Percentiles rank a stretch among this genome's conserved stretches.
phyloP scores from a whole-genome alignment of 2,113 vertebrate species.

The Nettapus auritus region DNA sequence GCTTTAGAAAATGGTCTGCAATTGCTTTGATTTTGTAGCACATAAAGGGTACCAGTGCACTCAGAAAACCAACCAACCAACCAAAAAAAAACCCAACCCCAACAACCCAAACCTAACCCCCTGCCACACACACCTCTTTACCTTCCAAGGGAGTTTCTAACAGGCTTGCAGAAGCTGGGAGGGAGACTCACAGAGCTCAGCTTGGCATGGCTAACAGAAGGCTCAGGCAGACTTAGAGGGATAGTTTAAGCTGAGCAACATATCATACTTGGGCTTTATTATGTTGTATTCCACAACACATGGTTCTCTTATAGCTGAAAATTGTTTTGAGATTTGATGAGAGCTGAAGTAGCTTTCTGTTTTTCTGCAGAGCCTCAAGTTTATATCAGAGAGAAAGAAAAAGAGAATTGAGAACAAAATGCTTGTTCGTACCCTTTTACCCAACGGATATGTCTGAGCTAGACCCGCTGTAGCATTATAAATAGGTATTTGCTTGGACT shows the following conservation, averaged over 20 bases:
- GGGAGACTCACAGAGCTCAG: neutral
- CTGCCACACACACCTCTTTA: neutral
- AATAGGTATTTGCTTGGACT: constrained; percentile 5
- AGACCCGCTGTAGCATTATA: neutral
- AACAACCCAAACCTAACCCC: neutral
- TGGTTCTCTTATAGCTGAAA: neutral
- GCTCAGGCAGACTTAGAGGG: neutral
- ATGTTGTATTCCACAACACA: neutral
- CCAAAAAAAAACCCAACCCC: neutral
- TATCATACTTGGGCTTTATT: neutral
- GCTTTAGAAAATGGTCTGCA: neutral
- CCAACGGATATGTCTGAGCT: neutral
- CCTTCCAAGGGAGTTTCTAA: neutral
- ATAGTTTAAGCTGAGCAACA: neutral
- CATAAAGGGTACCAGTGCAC: neutral
- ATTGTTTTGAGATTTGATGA: constrained; percentile 24
- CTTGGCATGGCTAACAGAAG: neutral
- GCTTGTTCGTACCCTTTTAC: neutral
- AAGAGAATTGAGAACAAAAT: neutral
- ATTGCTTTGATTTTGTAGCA: constrained; percentile 17
- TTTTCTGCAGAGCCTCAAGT: neutral
- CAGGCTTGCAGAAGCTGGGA: neutral
- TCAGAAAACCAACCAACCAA: neutral
- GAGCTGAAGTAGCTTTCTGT: constrained; percentile 7
- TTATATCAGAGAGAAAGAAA: neutral